Evolutionary conservation across 1,140 invertebrate genomes (phyloP), one percentile per base, ranked within the genome.

Genomic region (Drosophila busckii): DNA sequence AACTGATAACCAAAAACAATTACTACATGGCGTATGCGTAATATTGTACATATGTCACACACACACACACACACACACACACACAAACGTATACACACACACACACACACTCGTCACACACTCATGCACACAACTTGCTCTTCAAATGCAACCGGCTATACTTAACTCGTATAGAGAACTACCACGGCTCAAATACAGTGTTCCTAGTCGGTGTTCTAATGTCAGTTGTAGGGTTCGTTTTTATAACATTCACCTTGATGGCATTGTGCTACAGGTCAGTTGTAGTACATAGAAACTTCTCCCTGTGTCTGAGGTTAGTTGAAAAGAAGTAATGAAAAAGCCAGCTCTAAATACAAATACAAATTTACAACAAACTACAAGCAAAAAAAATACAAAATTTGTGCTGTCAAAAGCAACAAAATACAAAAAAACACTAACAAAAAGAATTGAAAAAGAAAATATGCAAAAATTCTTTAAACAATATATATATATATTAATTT

Each of bases 221-320:
- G 92, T 97, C 96, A 89, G 96, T 97, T 91, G 96, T 98, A 92
- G 96, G 96, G 91, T 95, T 95, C 91, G 96, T 98, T 91, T 97
- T 98, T 93, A 93, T 98, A 91, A 93, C 97, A 91, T 97, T 98
- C 93, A 95, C 96, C 90, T 93, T 97, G 90, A 95, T 97, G 92
- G 96, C 97, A 91, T 94, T 98, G 91, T 98, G 97, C 93, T 98
- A 98, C 94, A 97, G 97, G 95, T 96, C 94, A 95, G 94, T 96
- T 92, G 94, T 96, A 94, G 94, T 96, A 93, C 94, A 96, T 94
- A 95, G 94, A 95, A 96, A 95, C 93, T 95, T 95, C 94, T 95
- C 94, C 92, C 93, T 96, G 92, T 96, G 94, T 93, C 93, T 96
- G 93, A 96, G 94, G 94, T 96, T 95, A 96, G 94, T 96, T 87